Evolutionary conservation across 2,113 vertebrate species (phyloP).

Genomic region (Bubo bubo): DNA sequence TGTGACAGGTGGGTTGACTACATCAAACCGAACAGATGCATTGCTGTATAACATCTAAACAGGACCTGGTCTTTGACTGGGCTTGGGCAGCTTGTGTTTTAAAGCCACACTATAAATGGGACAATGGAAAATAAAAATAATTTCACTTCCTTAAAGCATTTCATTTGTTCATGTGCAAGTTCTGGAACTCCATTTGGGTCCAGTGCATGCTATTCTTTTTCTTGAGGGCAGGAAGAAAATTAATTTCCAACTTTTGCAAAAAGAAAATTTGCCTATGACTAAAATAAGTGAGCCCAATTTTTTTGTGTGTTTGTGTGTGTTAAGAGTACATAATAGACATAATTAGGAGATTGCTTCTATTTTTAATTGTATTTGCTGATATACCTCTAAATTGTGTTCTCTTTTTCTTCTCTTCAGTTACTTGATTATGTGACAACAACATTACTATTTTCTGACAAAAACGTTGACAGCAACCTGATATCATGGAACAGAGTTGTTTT

Average conservation of each 20-base stretch:
- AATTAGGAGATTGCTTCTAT: not conserved
- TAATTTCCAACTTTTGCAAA: not conserved
- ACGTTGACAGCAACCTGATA: slow-evolving; percentile 92
- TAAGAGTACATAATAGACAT: not conserved
- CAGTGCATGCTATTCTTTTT: not conserved
- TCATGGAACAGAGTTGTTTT: slow-evolving; percentile 96
- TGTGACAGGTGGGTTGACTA: not conserved
- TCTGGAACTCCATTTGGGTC: not conserved
- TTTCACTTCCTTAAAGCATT: not conserved
- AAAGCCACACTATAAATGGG: not conserved
- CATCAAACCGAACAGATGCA: not conserved
- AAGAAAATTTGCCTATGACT: not conserved
- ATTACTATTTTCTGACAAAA: slow-evolving; percentile 94
- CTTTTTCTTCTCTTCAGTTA: slow-evolving; percentile 76
- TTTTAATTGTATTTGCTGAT: not conserved
- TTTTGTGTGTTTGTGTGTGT: not conserved
- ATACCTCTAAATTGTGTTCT: not conserved
- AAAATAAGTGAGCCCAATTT: not conserved
- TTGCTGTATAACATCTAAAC: not conserved
- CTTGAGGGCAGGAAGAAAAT: not conserved
- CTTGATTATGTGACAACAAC: slow-evolving; percentile 92
- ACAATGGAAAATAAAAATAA: not conserved
- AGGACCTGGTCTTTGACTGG: not conserved
- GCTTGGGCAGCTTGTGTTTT: not conserved
- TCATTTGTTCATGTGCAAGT: not conserved